Base-by-base conservation (phyloP, 2,797 vertebrate genomes). In the Falco columbarius region DNA sequence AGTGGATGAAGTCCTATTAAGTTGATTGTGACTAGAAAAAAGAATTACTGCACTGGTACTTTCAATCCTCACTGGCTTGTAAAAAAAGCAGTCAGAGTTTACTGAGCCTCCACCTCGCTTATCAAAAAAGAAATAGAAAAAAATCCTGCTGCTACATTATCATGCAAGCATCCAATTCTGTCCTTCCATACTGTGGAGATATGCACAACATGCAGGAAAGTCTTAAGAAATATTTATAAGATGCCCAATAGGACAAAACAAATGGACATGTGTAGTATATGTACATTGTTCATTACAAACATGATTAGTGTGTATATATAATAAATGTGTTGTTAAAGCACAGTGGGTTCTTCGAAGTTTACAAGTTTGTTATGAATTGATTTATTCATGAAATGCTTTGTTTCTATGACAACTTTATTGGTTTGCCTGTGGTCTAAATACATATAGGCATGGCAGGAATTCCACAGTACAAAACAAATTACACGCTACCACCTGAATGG, bases 351-450 rank as follows among this genome's bases (percentile, higher is more conserved):
- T 98, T 97, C 63, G 1, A 98, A 98, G 97, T 98, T 98, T 98
- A 97, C 97, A 97, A 98, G 97, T 98, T 98, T 97, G 97, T 98
- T 98, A 98, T 94, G 90, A 97, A 98, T 98, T 98, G 98, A 98
- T 98, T 98, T 98, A 98, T 98, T 98, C 98, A 98, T 98, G 98
- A 98, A 98, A 96, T 97, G 97, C 97, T 98, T 98, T 98, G 98
- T 98, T 98, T 98, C 98, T 98, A 98, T 98, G 98, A 98, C 98
- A 98, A 98, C 98, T 98, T 98, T 97, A 98, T 98, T 98, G 98
- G 97, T 97, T 98, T 97, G 98, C 98, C 98, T 98, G 98, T 98
- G 97, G 98, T 98, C 97, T 98, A 98, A 98, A 98, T 98, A 98
- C 98, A 98, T 98, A 98, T 94, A 98, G 97, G 97, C 98, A 98